Evolutionary conservation across 2,888 invertebrate genomes (phyloP).

Genomic region (Troides aeacus): DNA sequence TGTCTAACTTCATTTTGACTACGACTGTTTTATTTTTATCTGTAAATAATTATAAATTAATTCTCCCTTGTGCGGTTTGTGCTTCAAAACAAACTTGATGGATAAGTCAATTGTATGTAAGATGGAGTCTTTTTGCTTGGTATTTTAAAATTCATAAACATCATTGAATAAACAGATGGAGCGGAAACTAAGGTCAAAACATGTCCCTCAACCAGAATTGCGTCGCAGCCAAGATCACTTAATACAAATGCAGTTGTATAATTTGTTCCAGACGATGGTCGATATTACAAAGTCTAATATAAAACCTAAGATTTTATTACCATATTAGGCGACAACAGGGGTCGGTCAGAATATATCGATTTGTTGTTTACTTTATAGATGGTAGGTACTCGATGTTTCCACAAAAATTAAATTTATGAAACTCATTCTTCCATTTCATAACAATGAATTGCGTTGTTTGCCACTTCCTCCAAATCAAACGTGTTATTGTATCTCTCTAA

Average conservation of each 20-base stretch:
- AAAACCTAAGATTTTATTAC: neutral
- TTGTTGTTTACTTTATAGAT: neutral
- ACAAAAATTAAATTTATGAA: too few relatives aligned
- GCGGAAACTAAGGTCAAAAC: conserved; percentile 4
- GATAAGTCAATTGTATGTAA: neutral
- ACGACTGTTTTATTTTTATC: neutral
- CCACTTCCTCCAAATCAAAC: too few relatives aligned
- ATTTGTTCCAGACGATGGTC: neutral
- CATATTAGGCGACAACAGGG: neutral
- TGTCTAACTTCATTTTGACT: too few relatives aligned
- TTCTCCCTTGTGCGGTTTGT: neutral
- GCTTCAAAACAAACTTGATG: neutral
- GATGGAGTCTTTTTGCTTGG: neutral
- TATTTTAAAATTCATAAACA: neutral
- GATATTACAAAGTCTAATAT: neutral
- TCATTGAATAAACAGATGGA: conserved; percentile 1
- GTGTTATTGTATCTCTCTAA: too few relatives aligned
- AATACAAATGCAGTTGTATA: conserved; percentile 3
- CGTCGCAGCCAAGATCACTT: neutral
- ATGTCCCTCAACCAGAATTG: neutral
- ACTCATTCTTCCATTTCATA: too few relatives aligned
- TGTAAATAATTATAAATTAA: neutral
- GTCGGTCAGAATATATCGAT: neutral
- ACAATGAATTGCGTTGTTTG: too few relatives aligned
- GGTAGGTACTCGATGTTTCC: too few relatives aligned